Conservation (phyloP, 2,113 vertebrate genomes). For the Mellivora capensis region DNA sequence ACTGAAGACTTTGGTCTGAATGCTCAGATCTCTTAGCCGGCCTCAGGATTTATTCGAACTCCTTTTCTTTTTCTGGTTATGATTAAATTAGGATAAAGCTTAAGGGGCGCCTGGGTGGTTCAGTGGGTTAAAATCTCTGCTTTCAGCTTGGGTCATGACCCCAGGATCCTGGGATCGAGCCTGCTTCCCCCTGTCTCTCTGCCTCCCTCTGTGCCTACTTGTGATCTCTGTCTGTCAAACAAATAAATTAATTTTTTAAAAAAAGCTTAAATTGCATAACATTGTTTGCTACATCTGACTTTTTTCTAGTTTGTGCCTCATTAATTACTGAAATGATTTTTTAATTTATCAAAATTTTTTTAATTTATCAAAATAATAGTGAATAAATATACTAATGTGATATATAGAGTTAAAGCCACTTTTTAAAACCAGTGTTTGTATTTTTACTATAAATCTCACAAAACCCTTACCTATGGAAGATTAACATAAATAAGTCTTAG, state of each 20-base stretch:
- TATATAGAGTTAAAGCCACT: not conserved
- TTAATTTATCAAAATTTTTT: constrained; percentile 17
- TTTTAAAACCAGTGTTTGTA: not conserved
- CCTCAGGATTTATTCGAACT: not conserved
- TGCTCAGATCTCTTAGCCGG: not conserved
- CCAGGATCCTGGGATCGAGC: too few relatives aligned
- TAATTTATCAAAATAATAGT: constrained; percentile 11
- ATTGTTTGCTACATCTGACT: not conserved
- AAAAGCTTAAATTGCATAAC: not conserved
- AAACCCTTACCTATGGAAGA: not conserved
- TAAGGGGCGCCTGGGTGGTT: too few relatives aligned
- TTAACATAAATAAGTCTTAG: not conserved
- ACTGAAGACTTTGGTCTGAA: not conserved
- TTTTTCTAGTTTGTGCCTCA: not conserved
- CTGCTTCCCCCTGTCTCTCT: too few relatives aligned
- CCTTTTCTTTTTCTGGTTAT: not conserved
- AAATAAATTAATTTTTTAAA: too few relatives aligned
- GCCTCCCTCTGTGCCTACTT: too few relatives aligned
- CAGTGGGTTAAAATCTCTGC: too few relatives aligned
- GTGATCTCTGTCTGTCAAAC: too few relatives aligned
- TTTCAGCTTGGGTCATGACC: too few relatives aligned
- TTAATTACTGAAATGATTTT: not conserved
- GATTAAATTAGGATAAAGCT: not conserved
- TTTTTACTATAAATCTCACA: not conserved
- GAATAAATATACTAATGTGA: not conserved